A percentile compares a stretch with the other conserved stretches of the same genome.
phyloP scores from a whole-genome alignment of 2,888 invertebrate species.

The Drosophila neotestacea region DNA sequence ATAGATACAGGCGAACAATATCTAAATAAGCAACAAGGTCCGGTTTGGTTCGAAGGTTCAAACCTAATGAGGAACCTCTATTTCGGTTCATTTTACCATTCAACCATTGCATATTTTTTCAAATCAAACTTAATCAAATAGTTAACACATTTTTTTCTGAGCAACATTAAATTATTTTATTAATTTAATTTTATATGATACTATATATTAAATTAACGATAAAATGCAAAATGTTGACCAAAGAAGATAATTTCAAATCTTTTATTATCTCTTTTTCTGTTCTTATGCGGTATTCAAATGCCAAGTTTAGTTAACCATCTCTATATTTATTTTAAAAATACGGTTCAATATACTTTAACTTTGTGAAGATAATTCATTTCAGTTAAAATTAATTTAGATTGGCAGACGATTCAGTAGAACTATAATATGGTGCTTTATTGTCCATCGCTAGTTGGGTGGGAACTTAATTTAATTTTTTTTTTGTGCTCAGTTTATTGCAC shows the following conservation, averaged over 20 bases:
- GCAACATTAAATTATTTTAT: too few relatives aligned
- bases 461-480: slow-evolving; percentile 63
- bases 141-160: too few relatives aligned
- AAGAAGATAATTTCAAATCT: too few relatives aligned
- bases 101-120: too few relatives aligned
- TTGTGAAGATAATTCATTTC: neutral
- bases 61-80: neutral
- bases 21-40: neutral
- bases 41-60: neutral
- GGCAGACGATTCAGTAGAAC: neutral
- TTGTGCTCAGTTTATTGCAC: slow-evolving; percentile 74
- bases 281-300: neutral
- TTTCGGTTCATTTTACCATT: too few relatives aligned
- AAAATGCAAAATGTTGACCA: too few relatives aligned
- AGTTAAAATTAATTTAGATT: neutral
- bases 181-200: too few relatives aligned
- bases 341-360: too few relatives aligned
- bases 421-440: slow-evolving; percentile 6
- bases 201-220: too few relatives aligned
- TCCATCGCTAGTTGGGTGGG: slow-evolving; percentile 43
- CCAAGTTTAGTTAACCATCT: neutral
- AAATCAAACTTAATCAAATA: too few relatives aligned
- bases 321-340: neutral
- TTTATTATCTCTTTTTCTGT: too few relatives aligned
- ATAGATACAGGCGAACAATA: neutral